These are phyloP conservation scores for Lates calcarifer DNA, from an alignment of 2,113 vertebrate species.

Conservation along the genomic window DNA sequence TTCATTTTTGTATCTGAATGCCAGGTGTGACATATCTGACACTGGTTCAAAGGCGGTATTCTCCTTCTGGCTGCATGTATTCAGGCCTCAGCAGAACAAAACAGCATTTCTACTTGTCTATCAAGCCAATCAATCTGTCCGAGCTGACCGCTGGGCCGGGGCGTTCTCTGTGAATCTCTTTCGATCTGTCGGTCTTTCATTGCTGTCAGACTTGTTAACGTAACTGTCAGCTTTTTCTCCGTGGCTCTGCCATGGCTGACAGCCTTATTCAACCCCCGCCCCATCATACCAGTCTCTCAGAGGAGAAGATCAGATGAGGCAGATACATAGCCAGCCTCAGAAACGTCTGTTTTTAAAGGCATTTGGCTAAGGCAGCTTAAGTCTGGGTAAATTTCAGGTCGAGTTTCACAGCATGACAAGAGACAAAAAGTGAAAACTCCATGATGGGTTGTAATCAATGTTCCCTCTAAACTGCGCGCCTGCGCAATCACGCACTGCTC, in stretches of 20 bases:
- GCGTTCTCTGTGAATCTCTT: constrained; percentile 31
- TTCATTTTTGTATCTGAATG: constrained; percentile 11
- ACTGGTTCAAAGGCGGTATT: constrained; percentile 23
- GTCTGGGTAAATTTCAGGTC: neutral
- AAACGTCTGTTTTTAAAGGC: neutral
- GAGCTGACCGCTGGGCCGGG: constrained; percentile 30
- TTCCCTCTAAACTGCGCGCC: too few relatives aligned
- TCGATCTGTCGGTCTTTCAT: constrained; percentile 34
- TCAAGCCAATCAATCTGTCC: constrained; percentile 26
- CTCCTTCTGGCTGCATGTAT: constrained; percentile 8
- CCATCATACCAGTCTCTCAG: constrained; percentile 32
- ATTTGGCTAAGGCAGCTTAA: neutral
- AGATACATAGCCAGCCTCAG: neutral
- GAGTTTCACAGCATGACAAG: neutral
- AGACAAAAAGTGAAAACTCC: neutral
- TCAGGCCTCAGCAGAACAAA: constrained; percentile 35
- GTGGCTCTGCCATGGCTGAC: constrained; percentile 45
- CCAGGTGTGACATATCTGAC: constrained; percentile 47
- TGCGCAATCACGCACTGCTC: too few relatives aligned
- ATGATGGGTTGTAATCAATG: neutral
- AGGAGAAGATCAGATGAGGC: constrained; percentile 28
- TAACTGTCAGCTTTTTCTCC: constrained; percentile 64
- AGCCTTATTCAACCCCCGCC: constrained; percentile 53
- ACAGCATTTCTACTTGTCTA: constrained; percentile 35
- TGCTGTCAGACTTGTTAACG: constrained; percentile 60